These are phyloP conservation scores for Enteromius mattozi DNA, from an alignment of 2,797 vertebrate species.

Conservation along the genomic window DNA sequence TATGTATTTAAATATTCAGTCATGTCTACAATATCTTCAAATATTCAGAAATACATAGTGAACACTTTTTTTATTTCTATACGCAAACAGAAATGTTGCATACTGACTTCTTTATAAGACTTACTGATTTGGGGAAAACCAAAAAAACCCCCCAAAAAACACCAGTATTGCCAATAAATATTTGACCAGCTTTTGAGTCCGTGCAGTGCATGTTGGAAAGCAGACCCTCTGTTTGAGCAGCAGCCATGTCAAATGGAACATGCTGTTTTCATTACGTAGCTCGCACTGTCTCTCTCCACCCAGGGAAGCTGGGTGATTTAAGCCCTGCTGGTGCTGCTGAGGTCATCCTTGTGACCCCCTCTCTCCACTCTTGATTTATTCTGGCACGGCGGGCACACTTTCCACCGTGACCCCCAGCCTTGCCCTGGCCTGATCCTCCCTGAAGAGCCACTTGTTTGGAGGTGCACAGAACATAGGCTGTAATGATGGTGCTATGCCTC, in stretches of 20 bases:
- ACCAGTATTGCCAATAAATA: not conserved
- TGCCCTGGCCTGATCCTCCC: constrained; percentile 56
- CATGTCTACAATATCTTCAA: not conserved
- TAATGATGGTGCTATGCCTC: constrained; percentile 59
- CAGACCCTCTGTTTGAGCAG: constrained; percentile 29
- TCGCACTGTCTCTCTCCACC: constrained; percentile 66
- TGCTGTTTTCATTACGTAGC: constrained; percentile 68
- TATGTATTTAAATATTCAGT: not conserved
- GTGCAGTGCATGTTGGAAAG: constrained; percentile 19
- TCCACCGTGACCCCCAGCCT: constrained; percentile 59
- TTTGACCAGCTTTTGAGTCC: not conserved
- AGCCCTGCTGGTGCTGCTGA: constrained; percentile 62
- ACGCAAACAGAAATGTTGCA: not conserved
- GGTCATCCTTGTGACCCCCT: constrained; percentile 66
- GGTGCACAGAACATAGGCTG: constrained; percentile 57
- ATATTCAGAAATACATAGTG: not conserved
- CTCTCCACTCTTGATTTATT: constrained; percentile 69
- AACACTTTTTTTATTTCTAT: too few relatives aligned
- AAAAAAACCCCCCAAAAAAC: not conserved
- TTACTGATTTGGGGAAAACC: not conserved
- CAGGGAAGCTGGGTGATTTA: constrained; percentile 69
- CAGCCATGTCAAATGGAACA: constrained; percentile 55
- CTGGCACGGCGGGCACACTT: constrained; percentile 62
- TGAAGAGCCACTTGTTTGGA: constrained; percentile 64
- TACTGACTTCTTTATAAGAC: constrained; percentile 2